phyloP scores from a whole-genome alignment of 2,888 invertebrate genomes.

The Protonemura montana region DNA sequence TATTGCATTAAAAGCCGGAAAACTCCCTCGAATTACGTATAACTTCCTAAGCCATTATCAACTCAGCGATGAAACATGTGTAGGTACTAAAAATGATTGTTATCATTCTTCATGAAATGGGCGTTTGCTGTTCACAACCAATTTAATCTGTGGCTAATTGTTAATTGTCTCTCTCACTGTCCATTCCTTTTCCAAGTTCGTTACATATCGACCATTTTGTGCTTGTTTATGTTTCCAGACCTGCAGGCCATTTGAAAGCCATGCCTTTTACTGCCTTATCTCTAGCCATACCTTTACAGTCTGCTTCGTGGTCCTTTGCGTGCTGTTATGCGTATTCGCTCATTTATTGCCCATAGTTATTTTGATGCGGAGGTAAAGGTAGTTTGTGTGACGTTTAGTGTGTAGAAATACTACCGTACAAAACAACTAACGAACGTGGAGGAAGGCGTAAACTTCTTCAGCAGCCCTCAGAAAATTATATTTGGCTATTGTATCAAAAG shows the following conservation, averaged over 20 bases:
- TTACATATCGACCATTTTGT: neutral
- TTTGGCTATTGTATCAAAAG: no score
- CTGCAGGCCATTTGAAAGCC: neutral
- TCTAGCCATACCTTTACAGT: no score
- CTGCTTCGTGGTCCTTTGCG: no score
- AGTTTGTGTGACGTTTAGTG: no score
- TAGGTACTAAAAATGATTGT: neutral
- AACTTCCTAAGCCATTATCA: neutral
- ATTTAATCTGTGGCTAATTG: slow-evolving; percentile 7
- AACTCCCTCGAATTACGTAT: neutral
- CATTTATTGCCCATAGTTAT: no score
- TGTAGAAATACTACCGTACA: no score
- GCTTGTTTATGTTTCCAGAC: neutral
- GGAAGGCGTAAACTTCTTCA: no score
- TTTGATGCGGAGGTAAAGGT: no score
- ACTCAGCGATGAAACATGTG: neutral
- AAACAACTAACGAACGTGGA: no score
- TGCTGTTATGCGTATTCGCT: no score
- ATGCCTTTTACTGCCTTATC: no score
- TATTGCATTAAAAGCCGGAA: neutral
- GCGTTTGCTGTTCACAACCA: neutral
- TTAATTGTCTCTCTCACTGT: neutral
- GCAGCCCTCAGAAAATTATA: no score
- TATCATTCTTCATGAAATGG: neutral
- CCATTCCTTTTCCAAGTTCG: neutral